Base-by-base conservation (phyloP, 2,797 vertebrate genomes). In the Heteromormyrus szaboi region DNA sequence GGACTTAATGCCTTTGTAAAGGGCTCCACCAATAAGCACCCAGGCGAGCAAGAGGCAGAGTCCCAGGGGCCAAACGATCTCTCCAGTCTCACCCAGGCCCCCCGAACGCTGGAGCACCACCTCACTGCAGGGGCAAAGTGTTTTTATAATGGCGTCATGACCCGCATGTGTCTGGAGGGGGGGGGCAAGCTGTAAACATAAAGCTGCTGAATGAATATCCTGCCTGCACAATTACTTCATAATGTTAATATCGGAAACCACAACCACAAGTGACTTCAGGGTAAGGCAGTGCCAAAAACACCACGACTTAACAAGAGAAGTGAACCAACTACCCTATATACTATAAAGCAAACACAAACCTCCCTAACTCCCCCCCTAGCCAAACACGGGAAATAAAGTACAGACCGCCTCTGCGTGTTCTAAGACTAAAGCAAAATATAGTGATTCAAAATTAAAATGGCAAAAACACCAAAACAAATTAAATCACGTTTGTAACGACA, bases 1-100 rank as follows among this genome's bases (percentile, higher is more conserved):
- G 76, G 98, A 99, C 91, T 99, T 99, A 92, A 99, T 98, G 90
- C 98, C 98, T 96, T 95, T 99, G 90, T 96, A 97, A 50, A 99
- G 93, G 0, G 95, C 95, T 8, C 95, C 96, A 68, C 91, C 95
- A 12, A 97, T 95, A 12, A 99, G 90, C 0, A 97, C 88, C 95
- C 97, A 97, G 90, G 95, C 93, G 22, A 99, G 94, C 90, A 99
- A 96, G 86, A 99, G 96, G 92, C 97, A 99, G 62, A 99, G 97
- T 0, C 97, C 98, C 94, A 99, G 92, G 90, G 98, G 97, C 98
- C 99, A 99, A 22, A 99, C 97, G 1, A 99, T 88, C 3, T 90
- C 92, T 17, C 98, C 99, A 0, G 97, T 98, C 88, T 99, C 97
- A 0, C 96, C 93, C 33, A 99, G 91, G 89, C 96, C 96, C 33